Percentiles rank a stretch among this genome's conserved stretches.
These are phyloP conservation scores for Machimus rusticus DNA, from an alignment of 2,888 invertebrate species.

Conservation along the genomic window DNA sequence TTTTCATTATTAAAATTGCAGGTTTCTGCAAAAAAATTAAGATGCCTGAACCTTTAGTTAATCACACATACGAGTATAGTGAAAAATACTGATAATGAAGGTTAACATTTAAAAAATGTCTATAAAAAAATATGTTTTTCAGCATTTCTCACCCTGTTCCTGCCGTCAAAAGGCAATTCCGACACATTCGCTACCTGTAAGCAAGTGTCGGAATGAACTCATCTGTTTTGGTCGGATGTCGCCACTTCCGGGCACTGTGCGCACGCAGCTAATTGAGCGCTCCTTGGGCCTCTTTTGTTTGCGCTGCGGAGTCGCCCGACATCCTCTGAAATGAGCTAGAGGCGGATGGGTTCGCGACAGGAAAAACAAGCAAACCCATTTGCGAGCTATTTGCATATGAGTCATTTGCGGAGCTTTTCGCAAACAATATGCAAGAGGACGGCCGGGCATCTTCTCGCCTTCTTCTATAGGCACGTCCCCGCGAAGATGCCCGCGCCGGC, in stretches of 20 bases:
- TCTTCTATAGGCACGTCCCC: not conserved
- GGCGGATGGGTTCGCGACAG: not conserved
- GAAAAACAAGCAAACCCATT: not conserved
- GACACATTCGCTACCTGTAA: not conserved
- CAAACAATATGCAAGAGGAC: not conserved
- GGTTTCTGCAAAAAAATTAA: too few species aligned
- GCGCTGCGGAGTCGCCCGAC: not conserved
- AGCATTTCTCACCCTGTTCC: too few species aligned
- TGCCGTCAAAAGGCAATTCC: not conserved
- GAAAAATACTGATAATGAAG: too few species aligned
- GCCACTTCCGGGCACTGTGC: not conserved
- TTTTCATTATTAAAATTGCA: too few species aligned
- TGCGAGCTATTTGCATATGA: not conserved
- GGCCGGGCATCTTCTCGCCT: not conserved
- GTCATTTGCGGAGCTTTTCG: not conserved
- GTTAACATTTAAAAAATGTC: too few species aligned
- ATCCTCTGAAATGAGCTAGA: not conserved
- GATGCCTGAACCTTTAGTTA: too few species aligned
- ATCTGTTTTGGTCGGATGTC: conserved; percentile 9
- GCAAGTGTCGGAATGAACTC: not conserved
- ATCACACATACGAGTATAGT: too few species aligned
- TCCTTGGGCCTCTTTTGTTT: not conserved
- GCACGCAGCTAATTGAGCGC: not conserved
- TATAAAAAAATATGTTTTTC: too few species aligned
- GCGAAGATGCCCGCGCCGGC: not conserved